Evolutionary conservation across 2,113 vertebrate genomes (phyloP), one percentile per base, ranked within the genome.

Genomic region (Edolisoma coerulescens): DNA sequence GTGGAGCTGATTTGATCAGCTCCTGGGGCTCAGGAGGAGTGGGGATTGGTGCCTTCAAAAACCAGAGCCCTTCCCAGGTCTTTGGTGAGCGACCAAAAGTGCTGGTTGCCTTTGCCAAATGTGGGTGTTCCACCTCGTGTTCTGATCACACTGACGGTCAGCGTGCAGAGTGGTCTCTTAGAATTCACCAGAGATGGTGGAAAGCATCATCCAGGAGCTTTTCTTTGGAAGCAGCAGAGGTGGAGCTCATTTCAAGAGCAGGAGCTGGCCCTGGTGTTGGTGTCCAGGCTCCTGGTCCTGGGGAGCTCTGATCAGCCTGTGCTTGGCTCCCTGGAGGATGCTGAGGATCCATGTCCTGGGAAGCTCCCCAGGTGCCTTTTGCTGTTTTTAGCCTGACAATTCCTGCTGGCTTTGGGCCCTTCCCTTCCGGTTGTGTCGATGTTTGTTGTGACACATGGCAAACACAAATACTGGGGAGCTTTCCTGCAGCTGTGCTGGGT

Each of bases 401-500:
- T 7, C 24, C 24, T 80, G 89, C 70, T 82, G 74, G 5, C 30
- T 49, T 41, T 6, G 39, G 54, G 54, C 59, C 0, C 1, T 57
- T 91, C 10, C 67, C 68, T 92, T 70, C 65, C 2, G 0, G 28
- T 80, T 3, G 17, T 30, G 77, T 22, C 16, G 35, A 2, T 91
- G 91, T 73, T 93, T 87, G 84, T 87, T 93, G 91, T 82, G 80
- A 53, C 22, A 35, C 8, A 3, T 1, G 35, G 88, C 47, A 82
- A 87, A 68, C 37, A 41, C 69, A 37, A 23, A 22, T 6, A 2
- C 57, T 3, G 50, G 70, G 57, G 71, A 77, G 82, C 71, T 32
- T 79, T 76, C 78, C 87, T 83, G 93, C 87, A 89, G 87, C 94
- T 91, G 81, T 24, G 69, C 15, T 85, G 93, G 87, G 24, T 90